A percentile compares a stretch with the other conserved stretches of the same genome.
Conservation (phyloP, 2,113 vertebrate genomes). For the Ranitomeya variabilis region DNA sequence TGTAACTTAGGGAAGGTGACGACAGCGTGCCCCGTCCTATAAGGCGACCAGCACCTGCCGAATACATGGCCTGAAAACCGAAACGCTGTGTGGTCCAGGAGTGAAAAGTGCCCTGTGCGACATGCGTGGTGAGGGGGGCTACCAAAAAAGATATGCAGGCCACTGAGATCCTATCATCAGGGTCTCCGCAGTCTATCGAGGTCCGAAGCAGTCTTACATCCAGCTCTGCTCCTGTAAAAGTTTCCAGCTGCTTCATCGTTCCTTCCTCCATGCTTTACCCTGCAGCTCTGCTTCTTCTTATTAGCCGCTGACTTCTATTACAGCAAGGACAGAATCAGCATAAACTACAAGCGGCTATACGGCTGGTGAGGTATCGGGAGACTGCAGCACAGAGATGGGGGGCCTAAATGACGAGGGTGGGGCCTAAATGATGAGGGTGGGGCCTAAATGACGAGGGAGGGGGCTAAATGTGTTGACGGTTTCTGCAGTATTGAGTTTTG, state of each 20-base stretch:
- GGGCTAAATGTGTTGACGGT: too few species aligned
- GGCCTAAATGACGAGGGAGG: too few species aligned
- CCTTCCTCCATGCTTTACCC: not conserved
- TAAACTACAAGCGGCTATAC: too few species aligned
- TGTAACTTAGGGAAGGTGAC: slow-evolving; percentile 9
- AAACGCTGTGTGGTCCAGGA: not conserved
- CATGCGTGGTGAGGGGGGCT: not conserved
- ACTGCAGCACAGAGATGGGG: too few species aligned
- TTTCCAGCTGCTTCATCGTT: too few species aligned
- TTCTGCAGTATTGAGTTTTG: too few species aligned
- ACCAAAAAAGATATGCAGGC: too few species aligned
- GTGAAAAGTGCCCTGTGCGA: not conserved
- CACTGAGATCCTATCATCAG: too few species aligned
- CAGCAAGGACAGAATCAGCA: too few species aligned
- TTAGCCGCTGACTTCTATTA: not conserved
- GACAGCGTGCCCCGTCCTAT: not conserved
- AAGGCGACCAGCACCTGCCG: not conserved
- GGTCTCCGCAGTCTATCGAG: not conserved
- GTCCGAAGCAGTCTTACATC: not conserved
- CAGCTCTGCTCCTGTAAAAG: not conserved
- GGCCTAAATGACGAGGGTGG: too few species aligned
- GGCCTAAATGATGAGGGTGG: too few species aligned
- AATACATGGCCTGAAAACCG: not conserved
- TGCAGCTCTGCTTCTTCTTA: not conserved
- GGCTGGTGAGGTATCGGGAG: too few species aligned